A percentile compares a stretch with the other conserved stretches of the same genome.
Evolutionary conservation across 1,140 invertebrate species (phyloP).

Genomic region (Capitella teleta): DNA sequence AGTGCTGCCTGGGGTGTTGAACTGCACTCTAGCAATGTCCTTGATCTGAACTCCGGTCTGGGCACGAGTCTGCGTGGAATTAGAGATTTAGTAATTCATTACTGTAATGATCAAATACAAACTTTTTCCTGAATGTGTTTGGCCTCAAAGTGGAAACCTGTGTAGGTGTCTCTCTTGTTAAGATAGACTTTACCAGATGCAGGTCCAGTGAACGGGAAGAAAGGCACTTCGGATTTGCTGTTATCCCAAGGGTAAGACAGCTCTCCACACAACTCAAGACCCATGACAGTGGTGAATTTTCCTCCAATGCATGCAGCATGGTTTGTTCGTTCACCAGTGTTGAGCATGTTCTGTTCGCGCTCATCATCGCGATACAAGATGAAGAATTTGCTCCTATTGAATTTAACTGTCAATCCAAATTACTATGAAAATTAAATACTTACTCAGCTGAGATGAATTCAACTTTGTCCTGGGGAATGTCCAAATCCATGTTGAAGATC

Average conservation of each 20-base stretch:
- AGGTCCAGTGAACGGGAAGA: constrained; percentile 70
- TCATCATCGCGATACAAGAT: constrained; percentile 22
- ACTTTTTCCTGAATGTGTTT: constrained; percentile 5
- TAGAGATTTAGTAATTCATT: no score
- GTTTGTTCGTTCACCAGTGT: constrained; percentile 50
- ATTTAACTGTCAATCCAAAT: no score
- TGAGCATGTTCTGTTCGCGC: constrained; percentile 25
- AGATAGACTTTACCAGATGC: constrained; percentile 61
- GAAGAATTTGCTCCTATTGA: constrained; percentile 26
- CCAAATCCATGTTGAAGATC: constrained; percentile 58
- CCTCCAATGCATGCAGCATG: constrained; percentile 48
- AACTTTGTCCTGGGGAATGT: constrained; percentile 68
- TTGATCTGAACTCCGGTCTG: not conserved
- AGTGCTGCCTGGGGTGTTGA: constrained; percentile 45
- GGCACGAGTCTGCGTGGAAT: not conserved
- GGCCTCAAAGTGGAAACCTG: constrained; percentile 42
- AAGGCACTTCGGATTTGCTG: constrained; percentile 43
- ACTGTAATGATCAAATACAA: no score
- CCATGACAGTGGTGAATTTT: constrained; percentile 53
- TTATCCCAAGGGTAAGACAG: constrained; percentile 60
- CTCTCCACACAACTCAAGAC: constrained; percentile 69
- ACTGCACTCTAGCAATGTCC: constrained; percentile 1
- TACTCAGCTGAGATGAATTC: constrained; percentile 67
- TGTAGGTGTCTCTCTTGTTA: constrained; percentile 62
- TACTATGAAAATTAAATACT: no score